A percentile compares a stretch with the other conserved stretches of the same genome.
These are phyloP conservation scores for Montipora capitata DNA, from an alignment of 92 coral and sea anemone genomes.

Conservation along the genomic window DNA sequence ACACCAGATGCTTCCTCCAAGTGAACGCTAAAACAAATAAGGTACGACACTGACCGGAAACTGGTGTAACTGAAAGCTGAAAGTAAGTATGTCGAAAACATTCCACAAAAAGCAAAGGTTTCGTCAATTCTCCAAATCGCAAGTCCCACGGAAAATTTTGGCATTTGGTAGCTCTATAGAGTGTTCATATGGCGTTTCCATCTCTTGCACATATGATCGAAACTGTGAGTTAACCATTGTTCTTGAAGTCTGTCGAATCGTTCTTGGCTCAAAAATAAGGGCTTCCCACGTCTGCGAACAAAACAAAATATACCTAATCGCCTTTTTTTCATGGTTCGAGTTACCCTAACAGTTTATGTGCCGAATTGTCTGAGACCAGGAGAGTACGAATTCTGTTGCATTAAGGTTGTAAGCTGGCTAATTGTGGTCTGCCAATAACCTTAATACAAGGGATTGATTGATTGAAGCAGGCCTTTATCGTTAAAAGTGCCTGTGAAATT, in stretches of 20 bases:
- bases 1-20: too few relatives aligned
- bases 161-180: constrained; percentile 51
- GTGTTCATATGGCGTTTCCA: constrained; percentile 91
- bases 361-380: too few relatives aligned
- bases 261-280: constrained; percentile 91
- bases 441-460: too few relatives aligned
- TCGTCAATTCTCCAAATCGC: neutral
- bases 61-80: neutral
- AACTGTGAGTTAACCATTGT: constrained; percentile 97
- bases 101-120: neutral
- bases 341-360: too few relatives aligned
- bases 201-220: constrained; percentile 95
- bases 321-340: too few relatives aligned
- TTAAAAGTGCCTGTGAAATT: too few relatives aligned
- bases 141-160: neutral
- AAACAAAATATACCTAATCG: neutral
- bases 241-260: constrained; percentile 93
- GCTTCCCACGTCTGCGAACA: constrained; percentile 93
- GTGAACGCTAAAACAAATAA: too few relatives aligned
- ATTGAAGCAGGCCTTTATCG: too few relatives aligned
- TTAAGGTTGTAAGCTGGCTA: too few relatives aligned
- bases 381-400: too few relatives aligned
- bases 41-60: neutral
- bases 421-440: too few relatives aligned
- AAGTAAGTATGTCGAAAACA: neutral